phyloP scores from a whole-genome alignment of 2,888 invertebrate genomes.

The Cheilosia grossa region DNA sequence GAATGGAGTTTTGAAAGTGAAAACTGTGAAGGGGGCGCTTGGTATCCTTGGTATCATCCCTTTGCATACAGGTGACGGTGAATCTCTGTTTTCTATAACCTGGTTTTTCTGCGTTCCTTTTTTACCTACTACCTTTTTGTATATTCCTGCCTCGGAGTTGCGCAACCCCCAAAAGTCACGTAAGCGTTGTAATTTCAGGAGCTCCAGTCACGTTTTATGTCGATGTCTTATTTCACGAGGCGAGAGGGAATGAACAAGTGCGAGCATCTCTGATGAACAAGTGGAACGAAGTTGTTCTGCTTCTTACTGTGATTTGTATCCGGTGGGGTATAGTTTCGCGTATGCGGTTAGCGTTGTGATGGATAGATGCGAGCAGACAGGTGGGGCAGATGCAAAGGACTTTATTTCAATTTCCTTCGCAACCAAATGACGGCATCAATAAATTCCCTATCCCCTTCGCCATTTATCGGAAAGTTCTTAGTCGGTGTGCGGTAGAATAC shows the following conservation, averaged over 20 bases:
- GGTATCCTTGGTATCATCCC: slow-evolving; percentile 3
- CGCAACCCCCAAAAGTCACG: slow-evolving; percentile 50
- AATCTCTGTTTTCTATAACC: slow-evolving; percentile 34
- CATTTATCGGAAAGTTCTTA: too few relatives aligned
- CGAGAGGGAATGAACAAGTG: slow-evolving; percentile 19
- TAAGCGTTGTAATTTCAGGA: slow-evolving; percentile 48
- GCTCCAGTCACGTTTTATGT: slow-evolving; percentile 60
- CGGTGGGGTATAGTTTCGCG: not conserved
- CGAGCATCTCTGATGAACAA: not conserved
- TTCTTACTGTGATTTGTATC: slow-evolving; percentile 10
- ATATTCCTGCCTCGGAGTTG: not conserved
- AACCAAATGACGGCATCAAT: not conserved
- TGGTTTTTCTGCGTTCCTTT: not conserved
- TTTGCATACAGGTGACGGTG: slow-evolving; percentile 10
- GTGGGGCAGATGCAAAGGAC: not conserved
- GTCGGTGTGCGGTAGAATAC: too few relatives aligned
- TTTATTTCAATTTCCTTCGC: slow-evolving; percentile 32
- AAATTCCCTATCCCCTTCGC: not conserved
- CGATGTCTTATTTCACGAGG: slow-evolving; percentile 62
- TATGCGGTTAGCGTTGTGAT: slow-evolving; percentile 9
- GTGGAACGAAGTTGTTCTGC: slow-evolving; percentile 7
- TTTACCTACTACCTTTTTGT: not conserved
- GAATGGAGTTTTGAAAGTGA: slow-evolving; percentile 3
- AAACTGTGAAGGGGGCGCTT: not conserved
- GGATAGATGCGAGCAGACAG: not conserved